Base-by-base conservation (phyloP, 2,888 invertebrate species). In the Peribatodes rhomboidaria region DNA sequence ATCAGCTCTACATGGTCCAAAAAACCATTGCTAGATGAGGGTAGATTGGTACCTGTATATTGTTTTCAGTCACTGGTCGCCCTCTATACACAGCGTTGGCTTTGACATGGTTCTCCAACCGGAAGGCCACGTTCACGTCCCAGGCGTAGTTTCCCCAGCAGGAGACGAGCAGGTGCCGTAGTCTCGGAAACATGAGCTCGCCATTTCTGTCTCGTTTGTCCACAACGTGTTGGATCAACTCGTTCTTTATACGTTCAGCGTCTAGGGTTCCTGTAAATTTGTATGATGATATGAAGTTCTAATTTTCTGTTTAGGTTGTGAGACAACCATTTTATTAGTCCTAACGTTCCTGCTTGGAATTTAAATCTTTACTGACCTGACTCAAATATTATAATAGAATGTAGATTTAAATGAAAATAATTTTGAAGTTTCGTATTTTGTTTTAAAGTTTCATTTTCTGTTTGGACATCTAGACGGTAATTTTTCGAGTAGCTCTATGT, bases 131-230 rank as follows among this genome's bases (percentile, higher is more conserved):
- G 39, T 91, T 87, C 7, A 85, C 85, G 75, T 94, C 94, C 97
- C 97, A 97, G 0, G 96, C 97, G 81, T 97, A 97, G 71, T 96
- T 95, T 0, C 97, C 97, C 95, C 96, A 97, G 75, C 95, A 95
- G 0, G 96, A 95, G 0, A 96, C 95, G 50, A 97, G 85, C 41
- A 94, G 89, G 57, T 96, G 95, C 2, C 95, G 94, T 35, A 97
- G 84, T 64, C 96, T 94, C 0, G 96, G 96, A 78, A 96, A 96
- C 77, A 93, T 89, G 9, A 95, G 83, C 33, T 94, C 90, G 0
- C 95, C 95, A 42, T 89, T 85, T 73, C 94, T 94, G 73, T 95
- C 94, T 10, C 94, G 90, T 50, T 93, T 87, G 41, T 94, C 94
- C 9, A 94, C 87, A 47, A 95, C 86, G 70, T 94, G 91, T 16